phyloP scores from a whole-genome alignment of 2,797 vertebrate genomes.

The Gobionotothen gibberifrons region DNA sequence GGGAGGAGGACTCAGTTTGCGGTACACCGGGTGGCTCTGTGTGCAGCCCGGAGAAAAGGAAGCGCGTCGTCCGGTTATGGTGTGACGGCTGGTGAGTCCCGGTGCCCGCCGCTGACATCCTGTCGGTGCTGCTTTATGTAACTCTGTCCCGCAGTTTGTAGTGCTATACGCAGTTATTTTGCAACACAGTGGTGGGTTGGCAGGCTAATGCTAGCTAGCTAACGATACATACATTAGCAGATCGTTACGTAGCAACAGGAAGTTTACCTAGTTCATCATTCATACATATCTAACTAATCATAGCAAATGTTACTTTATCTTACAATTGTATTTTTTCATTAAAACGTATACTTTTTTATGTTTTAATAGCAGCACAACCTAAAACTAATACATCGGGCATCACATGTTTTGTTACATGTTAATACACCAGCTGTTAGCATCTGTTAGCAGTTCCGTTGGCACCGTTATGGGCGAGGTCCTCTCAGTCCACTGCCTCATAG shows the following conservation, averaged over 20 bases:
- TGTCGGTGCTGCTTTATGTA: neutral
- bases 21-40: conserved; percentile 31
- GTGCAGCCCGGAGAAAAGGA: conserved; percentile 79
- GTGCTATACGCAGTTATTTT: neutral
- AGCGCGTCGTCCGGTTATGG: conserved; percentile 88
- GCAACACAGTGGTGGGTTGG: neutral
- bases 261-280: neutral
- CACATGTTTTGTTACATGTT: too few relatives aligned
- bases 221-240: conserved; percentile 30
- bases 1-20: conserved; percentile 42
- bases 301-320: neutral
- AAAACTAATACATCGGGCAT: too few relatives aligned
- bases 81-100: conserved; percentile 93
- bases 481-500: neutral
- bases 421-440: neutral
- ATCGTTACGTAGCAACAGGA: conserved; percentile 26
- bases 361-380: too few relatives aligned
- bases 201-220: conserved; percentile 65
- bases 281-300: neutral
- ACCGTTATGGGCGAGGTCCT: neutral
- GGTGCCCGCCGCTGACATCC: neutral
- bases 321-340: neutral
- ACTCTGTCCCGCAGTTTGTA: neutral
- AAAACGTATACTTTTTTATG: too few relatives aligned
- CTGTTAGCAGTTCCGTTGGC: neutral